phyloP scores from a whole-genome alignment of 2,888 invertebrate genomes.

The Notocelia uddmanniana region DNA sequence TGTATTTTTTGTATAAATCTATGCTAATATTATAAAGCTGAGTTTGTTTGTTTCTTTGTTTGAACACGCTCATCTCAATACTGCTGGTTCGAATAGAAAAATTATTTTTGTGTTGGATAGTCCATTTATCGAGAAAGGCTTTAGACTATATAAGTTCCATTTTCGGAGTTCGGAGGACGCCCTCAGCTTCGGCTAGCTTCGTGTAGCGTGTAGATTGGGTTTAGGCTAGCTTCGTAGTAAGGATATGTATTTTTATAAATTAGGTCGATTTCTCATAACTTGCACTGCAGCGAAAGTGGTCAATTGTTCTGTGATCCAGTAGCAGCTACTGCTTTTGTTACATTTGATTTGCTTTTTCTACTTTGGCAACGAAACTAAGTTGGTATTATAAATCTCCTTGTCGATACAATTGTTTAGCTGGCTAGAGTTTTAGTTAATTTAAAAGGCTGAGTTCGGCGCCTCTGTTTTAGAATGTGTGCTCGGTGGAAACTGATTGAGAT shows the following conservation, averaged over 20 bases:
- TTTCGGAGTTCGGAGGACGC: too few relatives aligned
- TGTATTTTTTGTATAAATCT: too few relatives aligned
- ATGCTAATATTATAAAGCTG: too few relatives aligned
- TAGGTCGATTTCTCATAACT: background rate
- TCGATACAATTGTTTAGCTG: conserved; percentile 40
- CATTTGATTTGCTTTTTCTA: conserved; percentile 46
- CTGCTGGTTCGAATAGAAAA: too few relatives aligned
- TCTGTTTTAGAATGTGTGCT: background rate
- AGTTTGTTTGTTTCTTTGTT: too few relatives aligned
- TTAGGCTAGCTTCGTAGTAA: too few relatives aligned
- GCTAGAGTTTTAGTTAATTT: conserved; percentile 30
- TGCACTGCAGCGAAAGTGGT: conserved; percentile 50
- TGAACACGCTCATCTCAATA: too few relatives aligned
- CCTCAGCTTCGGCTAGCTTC: too few relatives aligned
- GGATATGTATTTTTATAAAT: background rate
- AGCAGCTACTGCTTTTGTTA: conserved; percentile 55
- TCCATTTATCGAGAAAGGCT: too few relatives aligned
- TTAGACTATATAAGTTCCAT: too few relatives aligned
- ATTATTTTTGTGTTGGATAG: too few relatives aligned
- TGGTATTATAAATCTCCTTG: conserved; percentile 41
- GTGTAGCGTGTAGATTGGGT: too few relatives aligned
- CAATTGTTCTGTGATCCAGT: conserved; percentile 59
- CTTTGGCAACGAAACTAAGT: conserved; percentile 44
- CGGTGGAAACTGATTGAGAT: background rate
- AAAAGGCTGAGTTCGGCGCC: conserved; percentile 9